Base-by-base conservation (phyloP, 2,797 vertebrate species). In the Otus scops region DNA sequence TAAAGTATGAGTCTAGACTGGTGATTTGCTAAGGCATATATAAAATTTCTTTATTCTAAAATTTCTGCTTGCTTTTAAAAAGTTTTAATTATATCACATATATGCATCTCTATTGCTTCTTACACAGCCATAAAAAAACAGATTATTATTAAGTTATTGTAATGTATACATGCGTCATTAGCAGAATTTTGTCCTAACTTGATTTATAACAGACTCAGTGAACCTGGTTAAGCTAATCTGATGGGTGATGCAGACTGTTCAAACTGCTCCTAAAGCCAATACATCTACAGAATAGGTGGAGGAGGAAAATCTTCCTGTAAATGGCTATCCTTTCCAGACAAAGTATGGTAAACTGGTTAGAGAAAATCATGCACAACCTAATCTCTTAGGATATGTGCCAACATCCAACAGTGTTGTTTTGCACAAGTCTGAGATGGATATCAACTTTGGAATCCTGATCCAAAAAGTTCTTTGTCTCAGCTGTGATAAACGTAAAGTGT, bases 1-100 rank as follows among this genome's bases (percentile, higher is more conserved):
- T 28, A 10, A 39, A 16, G 4, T 2, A 5, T 26, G 6, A 48
- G 1, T 38, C 5, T 64, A 60, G 6, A 36, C 3, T 4, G 6
- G 2, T 32, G 36, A 19, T 86, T 88, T 92, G 61, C 7, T n/a
- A 24, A 51, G 15, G 3, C 6, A 48, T 45, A 5, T 11, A 17
- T 32, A 73, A 27, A 19, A 47, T 48, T 21, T 32, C 3, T 71
- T 84, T 86, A 24, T 17, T 65, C 2, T 56, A 67, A 54, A 51
- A 67, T 34, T 30, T 75, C 13, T 53, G 3, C 1, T 60, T 75
- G 17, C 0, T 1, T 30, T 45, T 50, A 10, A 32, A 77, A 53
- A 24, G 1, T 3, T 34, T 39, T 78, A 14, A 0, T 27, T 67
- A 14, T 41, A 34, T 65, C 39, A 4, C 1, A 3, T 32, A 17